Evolutionary conservation across 1,140 invertebrate genomes (phyloP), one percentile per base, ranked within the genome.

Genomic region (Drosophila burlai): DNA sequence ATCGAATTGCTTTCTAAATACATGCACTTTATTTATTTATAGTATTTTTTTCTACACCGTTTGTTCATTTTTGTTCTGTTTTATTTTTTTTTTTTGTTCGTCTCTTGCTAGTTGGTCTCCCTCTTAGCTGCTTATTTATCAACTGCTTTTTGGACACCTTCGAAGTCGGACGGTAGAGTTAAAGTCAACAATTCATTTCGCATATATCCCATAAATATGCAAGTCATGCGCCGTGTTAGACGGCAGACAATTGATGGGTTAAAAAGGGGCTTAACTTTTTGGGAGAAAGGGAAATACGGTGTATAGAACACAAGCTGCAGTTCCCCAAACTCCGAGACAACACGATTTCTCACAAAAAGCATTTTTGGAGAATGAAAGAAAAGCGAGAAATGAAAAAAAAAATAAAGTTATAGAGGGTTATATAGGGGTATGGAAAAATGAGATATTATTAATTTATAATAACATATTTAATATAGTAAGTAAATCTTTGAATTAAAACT

Each of bases 131-230:
- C 47, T 65, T 65, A 65, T 68, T 61, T 83, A 64, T 71, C 50
- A 57, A 40, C 57, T 40, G 21, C 43, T 64, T 61, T 66, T 52
- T 71, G 63, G 61, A 15, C 71, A 43, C 49, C 64, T 36, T 68
- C 63, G 24, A 68, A 68, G 66, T 52, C 16, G 10, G 21, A 34
- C 26, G 58, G 38, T 31, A 38, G 50, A 67, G 62, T 72, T 69
- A 29, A 72, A 73, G 69, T 77, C 68, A 86, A 86, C 83, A 82
- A 83, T 86, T 86, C 79, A 83, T 76, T 86, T 86, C 49, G 79
- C 83, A 85, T 67, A 81, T 81, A 74, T 55, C 79, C n/a, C 83
- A 75, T 82, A 80, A 75, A 82, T 80, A 86, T 86, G 83, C 83
- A 82, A 86, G 83, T 87, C 83, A 86, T 87, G 83, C 40, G 71